These are phyloP conservation scores for Pammene fasciana DNA, from an alignment of 2,888 invertebrate species.

Conservation along the genomic window DNA sequence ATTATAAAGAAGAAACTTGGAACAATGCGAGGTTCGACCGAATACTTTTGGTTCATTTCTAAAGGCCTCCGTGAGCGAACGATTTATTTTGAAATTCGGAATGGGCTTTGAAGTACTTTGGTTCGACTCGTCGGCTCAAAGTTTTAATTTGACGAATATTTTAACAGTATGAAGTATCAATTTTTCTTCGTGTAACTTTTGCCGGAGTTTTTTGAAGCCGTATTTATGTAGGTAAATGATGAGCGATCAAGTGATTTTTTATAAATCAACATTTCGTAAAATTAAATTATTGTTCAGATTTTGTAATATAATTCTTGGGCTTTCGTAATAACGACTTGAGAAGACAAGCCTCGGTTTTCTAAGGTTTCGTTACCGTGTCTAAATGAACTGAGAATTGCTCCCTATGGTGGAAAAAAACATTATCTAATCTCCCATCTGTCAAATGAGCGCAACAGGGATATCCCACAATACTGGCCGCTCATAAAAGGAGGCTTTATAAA, in stretches of 20 bases:
- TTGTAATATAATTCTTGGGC: background rate
- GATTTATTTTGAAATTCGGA: constrained; percentile 46
- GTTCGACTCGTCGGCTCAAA: constrained; percentile 24
- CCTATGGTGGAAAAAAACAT: constrained; percentile 2
- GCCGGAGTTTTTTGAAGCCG: constrained; percentile 5
- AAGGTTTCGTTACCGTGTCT: background rate
- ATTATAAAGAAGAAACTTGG: constrained; percentile 62
- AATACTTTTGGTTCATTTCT: constrained; percentile 52
- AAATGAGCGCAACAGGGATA: constrained; percentile 20
- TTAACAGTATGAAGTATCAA: constrained; percentile 40
- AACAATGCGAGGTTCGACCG: constrained; percentile 57
- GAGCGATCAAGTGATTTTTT: background rate
- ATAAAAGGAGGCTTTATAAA: constrained; percentile 47
- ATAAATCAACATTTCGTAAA: too few relatives aligned
- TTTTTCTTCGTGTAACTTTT: constrained; percentile 31
- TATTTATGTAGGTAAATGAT: constrained; percentile 1
- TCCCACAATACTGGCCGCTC: constrained; percentile 32
- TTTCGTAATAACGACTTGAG: background rate
- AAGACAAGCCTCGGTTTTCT: constrained; percentile 7
- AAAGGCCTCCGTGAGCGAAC: constrained; percentile 46
- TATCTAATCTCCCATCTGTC: constrained; percentile 32
- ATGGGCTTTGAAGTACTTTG: constrained; percentile 35
- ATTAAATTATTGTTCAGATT: background rate
- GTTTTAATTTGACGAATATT: constrained; percentile 41
- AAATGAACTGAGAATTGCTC: constrained; percentile 25